Evolutionary conservation across 1,140 invertebrate genomes (phyloP), one percentile per base, ranked within the genome.

Genomic region (Cotesia typhae): DNA sequence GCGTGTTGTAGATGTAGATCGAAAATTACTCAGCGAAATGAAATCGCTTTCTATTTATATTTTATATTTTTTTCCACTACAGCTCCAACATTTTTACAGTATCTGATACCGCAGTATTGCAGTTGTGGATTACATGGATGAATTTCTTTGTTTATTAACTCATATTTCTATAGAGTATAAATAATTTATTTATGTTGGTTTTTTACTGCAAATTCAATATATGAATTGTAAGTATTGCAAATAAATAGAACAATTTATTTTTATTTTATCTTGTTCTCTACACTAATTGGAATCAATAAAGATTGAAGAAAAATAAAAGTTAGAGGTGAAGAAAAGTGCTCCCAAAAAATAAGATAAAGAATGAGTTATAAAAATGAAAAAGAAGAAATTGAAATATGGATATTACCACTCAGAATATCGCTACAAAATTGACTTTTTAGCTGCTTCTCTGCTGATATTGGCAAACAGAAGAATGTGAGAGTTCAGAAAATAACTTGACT

Each of bases 21-120:
- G 69, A 71, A 71, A 64, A 71, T 71, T 71, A 71, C 69, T 71
- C 69, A 71, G 60, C 14, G 38, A 64, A 71, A 71, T 71, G 69
- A 71, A 71, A 64, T 71, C 28, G 69, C 12, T 36, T 65, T 14
- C 59, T 12, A 17, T n/a, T 6, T 47, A 28, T 28, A 28, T 28
- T 28, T 28, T 2, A 28, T 28, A 28, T 28, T 28, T 28, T 28
- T 28, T 28, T 28, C 28, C 28, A 28, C 51, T 35, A 63, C 2
- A 5, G 6, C 6, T 66, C 4, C 4, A 35, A 12, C 7, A 67
- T 67, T 17, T 67, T 28, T 36, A 12, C 28, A 9, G 20, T 47
- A 52, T 28, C 5, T 47, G 10, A 47, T 47, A 47, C 41, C 41
- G 10, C 41, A 7, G 4, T 1, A 6, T 47, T 47, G 41, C 41